Conservation (phyloP, 53 echinoderm and acorn worm species). For the Hippasteria phrygiana region DNA sequence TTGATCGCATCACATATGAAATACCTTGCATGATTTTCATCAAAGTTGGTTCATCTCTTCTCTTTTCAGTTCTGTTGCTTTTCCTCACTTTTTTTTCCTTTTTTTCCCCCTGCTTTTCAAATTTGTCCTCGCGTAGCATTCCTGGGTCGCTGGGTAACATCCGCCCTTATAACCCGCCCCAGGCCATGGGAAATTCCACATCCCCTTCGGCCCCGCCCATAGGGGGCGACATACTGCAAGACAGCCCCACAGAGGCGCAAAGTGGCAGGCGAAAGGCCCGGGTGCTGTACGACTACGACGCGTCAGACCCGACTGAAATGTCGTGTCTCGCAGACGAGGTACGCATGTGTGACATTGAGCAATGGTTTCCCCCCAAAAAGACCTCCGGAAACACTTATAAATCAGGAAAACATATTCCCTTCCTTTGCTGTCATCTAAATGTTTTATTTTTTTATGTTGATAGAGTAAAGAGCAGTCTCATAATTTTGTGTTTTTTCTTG, state of each 20-base stretch:
- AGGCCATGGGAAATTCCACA: constrained; percentile 50
- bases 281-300: constrained; percentile 99
- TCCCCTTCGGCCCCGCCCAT: constrained; percentile 76
- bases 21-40: constrained; percentile 11
- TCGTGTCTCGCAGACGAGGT: constrained; percentile 99
- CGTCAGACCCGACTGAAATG: constrained; percentile 89
- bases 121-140: constrained; percentile 74
- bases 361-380: too few relatives aligned
- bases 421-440: too few relatives aligned
- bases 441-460: too few relatives aligned
- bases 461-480: too few relatives aligned
- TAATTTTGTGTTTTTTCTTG: too few relatives aligned
- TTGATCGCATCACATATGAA: too few relatives aligned
- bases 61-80: not conserved
- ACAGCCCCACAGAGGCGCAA: constrained; percentile 72
- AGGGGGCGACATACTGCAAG: constrained; percentile 70
- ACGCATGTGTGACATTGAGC: constrained; percentile 34
- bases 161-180: constrained; percentile 69
- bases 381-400: too few relatives aligned
- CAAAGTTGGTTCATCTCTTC: not conserved
- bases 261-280: constrained; percentile 90
- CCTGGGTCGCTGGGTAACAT: constrained; percentile 86
- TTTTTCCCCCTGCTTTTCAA: too few relatives aligned
- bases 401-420: too few relatives aligned
- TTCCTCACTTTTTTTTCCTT: not conserved